A percentile compares a stretch with the other conserved stretches of the same genome.
phyloP scores from a whole-genome alignment of 2,113 vertebrate species.

The Lucifuga dentata region DNA sequence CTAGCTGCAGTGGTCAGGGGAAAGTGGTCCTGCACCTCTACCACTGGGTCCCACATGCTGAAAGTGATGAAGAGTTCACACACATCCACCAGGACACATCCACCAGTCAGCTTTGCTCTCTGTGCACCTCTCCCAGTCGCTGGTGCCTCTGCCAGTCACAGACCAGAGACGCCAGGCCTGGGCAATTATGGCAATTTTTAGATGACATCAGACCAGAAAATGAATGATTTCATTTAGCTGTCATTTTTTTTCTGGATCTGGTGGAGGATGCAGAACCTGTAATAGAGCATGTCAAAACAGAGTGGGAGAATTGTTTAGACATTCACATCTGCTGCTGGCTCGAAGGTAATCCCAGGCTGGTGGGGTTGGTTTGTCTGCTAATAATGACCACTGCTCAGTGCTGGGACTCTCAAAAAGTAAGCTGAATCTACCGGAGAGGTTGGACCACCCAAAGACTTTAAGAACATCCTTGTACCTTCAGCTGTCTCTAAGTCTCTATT shows the following conservation, averaged over 20 bases:
- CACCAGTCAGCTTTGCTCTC: conserved; percentile 40
- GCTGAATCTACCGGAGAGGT: conserved; percentile 48
- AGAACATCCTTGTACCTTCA: conserved; percentile 71
- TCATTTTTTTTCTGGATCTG: conserved; percentile 70
- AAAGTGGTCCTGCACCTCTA: conserved; percentile 51
- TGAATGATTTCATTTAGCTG: conserved; percentile 80
- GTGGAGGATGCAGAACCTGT: conserved; percentile 67
- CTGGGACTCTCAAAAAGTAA: conserved; percentile 45
- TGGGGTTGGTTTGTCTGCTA: conserved; percentile 65
- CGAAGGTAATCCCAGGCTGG: conserved; percentile 65
- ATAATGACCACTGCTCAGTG: conserved; percentile 72
- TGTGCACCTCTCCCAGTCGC: conserved; percentile 63
- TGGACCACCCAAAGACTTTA: conserved; percentile 78
- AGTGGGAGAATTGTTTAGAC: conserved; percentile 68
- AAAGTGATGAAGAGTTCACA: conserved; percentile 55
- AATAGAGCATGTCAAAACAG: conserved; percentile 78
- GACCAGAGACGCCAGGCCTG: conserved; percentile 76
- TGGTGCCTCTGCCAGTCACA: conserved; percentile 73
- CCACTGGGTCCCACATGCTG: conserved; percentile 13
- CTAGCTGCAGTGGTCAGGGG: conserved; percentile 46
- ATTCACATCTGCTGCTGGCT: conserved; percentile 70
- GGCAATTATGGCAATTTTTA: conserved; percentile 80
- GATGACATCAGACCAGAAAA: conserved; percentile 84
- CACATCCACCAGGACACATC: conserved; percentile 41
- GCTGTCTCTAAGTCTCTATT: conserved; percentile 67